Base-by-base conservation (phyloP, 2,888 invertebrate species). In the Panzeria rudis region DNA sequence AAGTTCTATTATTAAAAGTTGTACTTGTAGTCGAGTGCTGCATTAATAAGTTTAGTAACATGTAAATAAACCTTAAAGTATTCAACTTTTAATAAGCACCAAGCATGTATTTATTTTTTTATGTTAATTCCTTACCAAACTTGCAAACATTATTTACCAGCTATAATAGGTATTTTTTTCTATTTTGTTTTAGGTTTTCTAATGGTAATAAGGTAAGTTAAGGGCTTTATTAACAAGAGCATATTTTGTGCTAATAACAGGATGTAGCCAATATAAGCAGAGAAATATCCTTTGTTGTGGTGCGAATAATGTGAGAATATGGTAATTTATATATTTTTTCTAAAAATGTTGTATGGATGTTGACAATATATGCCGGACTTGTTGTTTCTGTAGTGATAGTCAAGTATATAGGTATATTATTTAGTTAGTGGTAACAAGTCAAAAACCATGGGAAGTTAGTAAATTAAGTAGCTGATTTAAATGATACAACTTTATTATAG, bases 1-100 rank as follows among this genome's bases (percentile, higher is more conserved):
- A 62, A 38, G 41, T 68, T 83, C 23, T 78, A 54, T 82, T 82
- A 73, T 80, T 59, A 80, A 80, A 72, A 80, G 25, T 72, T 79
- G 32, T 35, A 2, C 79, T 64, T 64, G 47, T 29, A 62, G 69
- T 61, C 15, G 17, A 59, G 61, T 47, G 35, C 11, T 32, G 6
- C 52, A 41, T 62, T 69, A 73, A 56, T 73, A 80, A 73, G 66
- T 81, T 80, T 66, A 52, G 64, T 50, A 52, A 52, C 23, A 68
- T 75, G 61, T n/a, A 76, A 82, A 82, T 76, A 76, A 59, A 54
- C 13, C 66, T 73, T 66, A n/a, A 66, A 75, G 52, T 75, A 32
- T 75, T 75, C 50, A 59, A 50, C n/a, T 62, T 52, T 56, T 82
- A 76, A 75, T 82, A 82, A 82, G 41, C 32, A 66, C 35, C 61